A percentile compares a stretch with the other conserved stretches of the same genome.
These are phyloP conservation scores for Chrysolina americana DNA, from an alignment of 2,888 invertebrate species.

Conservation along the genomic window DNA sequence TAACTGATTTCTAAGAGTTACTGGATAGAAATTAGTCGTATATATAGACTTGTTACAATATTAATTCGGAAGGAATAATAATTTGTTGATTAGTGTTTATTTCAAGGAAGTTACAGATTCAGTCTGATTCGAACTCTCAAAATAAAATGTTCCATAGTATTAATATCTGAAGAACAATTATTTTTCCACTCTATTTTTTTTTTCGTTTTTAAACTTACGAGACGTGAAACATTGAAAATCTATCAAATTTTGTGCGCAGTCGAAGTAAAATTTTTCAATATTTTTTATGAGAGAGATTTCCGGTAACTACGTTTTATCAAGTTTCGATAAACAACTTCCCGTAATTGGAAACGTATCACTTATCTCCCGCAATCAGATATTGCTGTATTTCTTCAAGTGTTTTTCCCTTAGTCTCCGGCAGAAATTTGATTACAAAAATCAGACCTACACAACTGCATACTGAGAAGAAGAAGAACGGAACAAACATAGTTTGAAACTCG, in stretches of 20 bases:
- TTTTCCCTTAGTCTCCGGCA: slow-evolving; percentile 81
- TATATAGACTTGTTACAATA: no score
- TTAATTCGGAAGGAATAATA: no score
- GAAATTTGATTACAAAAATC: slow-evolving; percentile 73
- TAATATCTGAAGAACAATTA: no score
- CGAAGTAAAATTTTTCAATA: neutral
- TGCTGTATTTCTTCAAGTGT: slow-evolving; percentile 79
- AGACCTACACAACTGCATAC: slow-evolving; percentile 75
- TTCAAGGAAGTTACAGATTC: no score
- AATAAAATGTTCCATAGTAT: neutral
- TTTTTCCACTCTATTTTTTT: no score
- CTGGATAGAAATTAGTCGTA: no score
- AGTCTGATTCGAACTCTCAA: no score
- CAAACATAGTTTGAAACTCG: slow-evolving; percentile 72
- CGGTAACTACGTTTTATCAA: neutral
- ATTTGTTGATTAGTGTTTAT: no score
- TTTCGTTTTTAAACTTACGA: no score
- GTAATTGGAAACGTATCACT: slow-evolving; percentile 35
- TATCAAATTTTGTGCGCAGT: neutral
- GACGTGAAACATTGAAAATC: neutral
- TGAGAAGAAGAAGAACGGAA: slow-evolving; percentile 78
- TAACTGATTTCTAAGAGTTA: no score
- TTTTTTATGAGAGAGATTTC: neutral
- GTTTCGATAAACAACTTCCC: neutral
- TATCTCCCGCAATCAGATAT: slow-evolving; percentile 70